These are phyloP conservation scores for Smutsia gigantea DNA, from an alignment of 2,797 vertebrate species.

Conservation along the genomic window DNA sequence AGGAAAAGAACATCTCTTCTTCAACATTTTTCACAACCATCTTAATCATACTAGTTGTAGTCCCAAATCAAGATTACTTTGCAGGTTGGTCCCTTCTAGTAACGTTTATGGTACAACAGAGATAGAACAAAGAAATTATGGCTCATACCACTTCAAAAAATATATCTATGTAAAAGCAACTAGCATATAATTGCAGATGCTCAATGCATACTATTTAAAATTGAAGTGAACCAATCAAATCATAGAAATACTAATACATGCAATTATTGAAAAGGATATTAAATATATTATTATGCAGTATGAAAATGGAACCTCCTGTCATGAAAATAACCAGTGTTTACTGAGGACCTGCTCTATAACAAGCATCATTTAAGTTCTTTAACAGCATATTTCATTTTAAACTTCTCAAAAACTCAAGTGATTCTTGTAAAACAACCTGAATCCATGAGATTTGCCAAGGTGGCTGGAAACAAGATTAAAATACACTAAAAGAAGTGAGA, in stretches of 20 bases:
- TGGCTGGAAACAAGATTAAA: conserved; percentile 30
- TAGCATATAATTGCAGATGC: not conserved
- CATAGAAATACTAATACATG: not conserved
- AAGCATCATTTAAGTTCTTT: not conserved
- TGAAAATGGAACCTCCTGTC: not conserved
- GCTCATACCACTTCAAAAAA: not conserved
- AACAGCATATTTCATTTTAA: not conserved
- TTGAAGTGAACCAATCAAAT: not conserved
- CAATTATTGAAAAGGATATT: not conserved
- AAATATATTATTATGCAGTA: not conserved
- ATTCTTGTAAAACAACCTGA: not conserved
- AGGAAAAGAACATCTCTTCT: not conserved
- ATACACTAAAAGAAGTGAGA: not conserved
- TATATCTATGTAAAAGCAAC: not conserved
- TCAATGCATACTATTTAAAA: conserved; percentile 26
- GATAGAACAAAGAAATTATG: not conserved
- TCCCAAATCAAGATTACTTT: not conserved
- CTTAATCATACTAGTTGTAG: not conserved
- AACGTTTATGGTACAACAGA: not conserved
- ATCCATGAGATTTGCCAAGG: not conserved
- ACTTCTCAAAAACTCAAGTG: not conserved
- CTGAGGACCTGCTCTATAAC: not conserved
- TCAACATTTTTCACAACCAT: not conserved
- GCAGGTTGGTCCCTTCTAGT: not conserved
- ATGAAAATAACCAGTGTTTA: not conserved